Percentiles rank a stretch among this genome's conserved stretches.
These are phyloP conservation scores for Eupsilia transversa DNA, from an alignment of 2,888 invertebrate species.

Conservation along the genomic window DNA sequence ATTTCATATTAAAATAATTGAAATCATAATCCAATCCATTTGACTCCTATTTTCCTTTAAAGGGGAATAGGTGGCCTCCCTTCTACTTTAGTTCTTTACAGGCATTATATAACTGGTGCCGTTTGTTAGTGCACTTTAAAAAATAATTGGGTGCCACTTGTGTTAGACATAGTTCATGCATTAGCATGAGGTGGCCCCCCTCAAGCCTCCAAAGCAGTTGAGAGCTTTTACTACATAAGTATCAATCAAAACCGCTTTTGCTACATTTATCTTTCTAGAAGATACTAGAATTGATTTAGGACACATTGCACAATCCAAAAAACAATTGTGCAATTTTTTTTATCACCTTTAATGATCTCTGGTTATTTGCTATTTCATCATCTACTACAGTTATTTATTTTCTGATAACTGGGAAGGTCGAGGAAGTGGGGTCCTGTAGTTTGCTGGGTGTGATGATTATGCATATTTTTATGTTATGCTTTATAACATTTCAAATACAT, in stretches of 20 bases:
- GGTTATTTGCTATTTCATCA: not conserved
- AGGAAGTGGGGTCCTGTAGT: not conserved
- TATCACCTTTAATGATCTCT: not conserved
- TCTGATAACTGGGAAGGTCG: not conserved
- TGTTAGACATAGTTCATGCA: not conserved
- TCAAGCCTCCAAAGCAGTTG: too few species aligned
- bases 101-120: not conserved
- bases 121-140: not conserved
- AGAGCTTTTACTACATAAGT: not conserved
- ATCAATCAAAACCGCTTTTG: not conserved
- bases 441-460: constrained; percentile 7
- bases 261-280: not conserved
- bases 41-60: not conserved
- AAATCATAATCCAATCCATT: not conserved
- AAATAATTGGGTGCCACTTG: not conserved
- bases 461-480: constrained; percentile 7
- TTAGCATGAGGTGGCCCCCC: not conserved
- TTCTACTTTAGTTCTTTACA: not conserved
- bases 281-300: constrained; percentile 7
- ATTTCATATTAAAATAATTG: constrained; percentile 1
- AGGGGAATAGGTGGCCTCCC: not conserved
- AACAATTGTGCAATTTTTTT: constrained; percentile 23
- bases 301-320: constrained; percentile 23
- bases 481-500: constrained; percentile 10
- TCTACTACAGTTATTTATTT: constrained; percentile 10